phyloP scores from a whole-genome alignment of 2,888 invertebrate species.

The Laothoe populi region DNA sequence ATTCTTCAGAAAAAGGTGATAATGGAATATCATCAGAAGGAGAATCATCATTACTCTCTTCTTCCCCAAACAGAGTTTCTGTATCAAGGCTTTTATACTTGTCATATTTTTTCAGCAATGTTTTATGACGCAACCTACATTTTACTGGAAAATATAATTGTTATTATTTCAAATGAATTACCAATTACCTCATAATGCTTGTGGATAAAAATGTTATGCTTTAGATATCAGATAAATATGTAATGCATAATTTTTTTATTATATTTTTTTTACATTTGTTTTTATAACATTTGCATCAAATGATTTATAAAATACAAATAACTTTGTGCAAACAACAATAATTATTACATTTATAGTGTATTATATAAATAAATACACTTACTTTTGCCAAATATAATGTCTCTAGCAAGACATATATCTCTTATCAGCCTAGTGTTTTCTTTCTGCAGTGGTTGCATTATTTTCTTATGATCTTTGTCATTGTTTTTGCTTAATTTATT shows the following conservation, averaged over 20 bases:
- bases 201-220: too few relatives aligned
- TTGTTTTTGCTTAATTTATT: constrained; percentile 45
- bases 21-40: constrained; percentile 39
- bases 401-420: constrained; percentile 46
- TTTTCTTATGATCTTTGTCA: constrained; percentile 43
- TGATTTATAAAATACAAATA: too few relatives aligned
- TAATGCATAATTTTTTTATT: too few relatives aligned
- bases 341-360: too few relatives aligned
- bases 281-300: too few relatives aligned
- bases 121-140: constrained; percentile 40
- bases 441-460: constrained; percentile 40
- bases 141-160: constrained; percentile 50
- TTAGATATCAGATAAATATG: too few relatives aligned
- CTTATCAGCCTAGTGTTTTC: constrained; percentile 49
- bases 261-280: too few relatives aligned
- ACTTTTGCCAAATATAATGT: constrained; percentile 55
- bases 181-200: too few relatives aligned
- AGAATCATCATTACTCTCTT: constrained; percentile 44
- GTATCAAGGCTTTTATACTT: constrained; percentile 37
- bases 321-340: too few relatives aligned
- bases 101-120: constrained; percentile 48
- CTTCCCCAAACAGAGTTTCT: constrained; percentile 37
- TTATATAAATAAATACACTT: constrained; percentile 39
- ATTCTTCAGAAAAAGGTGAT: constrained; percentile 28
- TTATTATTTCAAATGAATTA: not conserved